Evolutionary conservation across 2,113 vertebrate species (phyloP), one percentile per base, ranked within the genome.

Genomic region (Piprites chloris): DNA sequence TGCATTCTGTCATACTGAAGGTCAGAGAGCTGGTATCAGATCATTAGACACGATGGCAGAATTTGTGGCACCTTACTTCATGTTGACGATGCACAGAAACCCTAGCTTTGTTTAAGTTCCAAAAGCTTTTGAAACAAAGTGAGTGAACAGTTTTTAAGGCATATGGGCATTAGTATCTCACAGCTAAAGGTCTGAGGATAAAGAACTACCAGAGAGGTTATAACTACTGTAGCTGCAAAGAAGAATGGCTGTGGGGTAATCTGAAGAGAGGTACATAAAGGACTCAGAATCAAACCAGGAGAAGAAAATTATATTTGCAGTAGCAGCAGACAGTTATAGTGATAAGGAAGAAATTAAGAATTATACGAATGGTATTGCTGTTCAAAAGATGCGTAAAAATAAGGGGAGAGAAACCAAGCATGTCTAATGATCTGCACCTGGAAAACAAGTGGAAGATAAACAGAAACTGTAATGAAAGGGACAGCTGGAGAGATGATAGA

Each of bases 381-480:
- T 76, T 88, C 58, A 83, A 88, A 89, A 87, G 41, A 77, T 23
- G 26, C 61, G 46, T 58, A 73, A 94, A 92, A 93, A 61, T 82
- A 91, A 87, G 24, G 9, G 12, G 28, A 92, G n/a, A 92, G 78
- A 86, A 89, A 82, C 22, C 46, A 79, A 88, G 75, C 50, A 92
- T 76, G 79, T 84, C 72, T 84, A 94, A 93, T 72, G 46, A 90
- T 86, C 73, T 47, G 76, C 72, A 92, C 39, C 88, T 93, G 79
- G 72, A 90, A 96, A 95, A 83, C 84, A 94, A 77, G 67, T 53
- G 50, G 79, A 94, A 90, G 79, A 95, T 85, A 88, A 93, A 92
- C 14, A 83, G 90, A 87, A 91, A 92, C n/a, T 67, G 37, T 69
- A 92, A 67, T 77, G 92, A 95, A 96, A 90, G 59, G 68, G 83